Base-by-base conservation (phyloP, 2,888 invertebrate genomes). In the Ophion obscuratus region DNA sequence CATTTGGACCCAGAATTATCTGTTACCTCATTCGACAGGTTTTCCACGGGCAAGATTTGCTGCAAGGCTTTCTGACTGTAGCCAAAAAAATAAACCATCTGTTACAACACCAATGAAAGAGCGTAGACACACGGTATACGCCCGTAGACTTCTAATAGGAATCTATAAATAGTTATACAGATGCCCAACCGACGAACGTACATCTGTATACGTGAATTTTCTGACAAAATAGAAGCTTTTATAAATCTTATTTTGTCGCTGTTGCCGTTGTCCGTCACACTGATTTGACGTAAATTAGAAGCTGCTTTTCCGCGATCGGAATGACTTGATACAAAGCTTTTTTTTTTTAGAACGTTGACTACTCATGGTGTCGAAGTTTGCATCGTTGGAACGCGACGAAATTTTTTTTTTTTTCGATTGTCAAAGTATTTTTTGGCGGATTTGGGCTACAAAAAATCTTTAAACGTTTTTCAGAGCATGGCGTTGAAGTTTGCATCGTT, bases 111-210 rank as follows among this genome's bases (percentile, higher is more conserved):
- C 89, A 88, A 87, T 88, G 90, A 89, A 90, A 89, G 86, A 90
- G 87, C 81, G 81, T 88, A 88, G 90, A 91, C 88, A 89, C 87
- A 81, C 77, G 70, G 75, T 87, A 83, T 79, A 86, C 82, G 85
- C 84, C 84, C 83, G 62, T 53, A 89, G 90, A 92, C 92, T 93
- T 91, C 91, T 92, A 92, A 92, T 92, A 92, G 91, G 90, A 90
- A 89, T 88, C 93, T 93, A 94, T 92, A 91, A 93, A 93, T 93
- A 93, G 92, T 89, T 36, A 88, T 90, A 74, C 89, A 74, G 91
- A 92, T 93, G 91, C 90, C 90, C 91, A 81, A 78, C 86, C 74
- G 91, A 92, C 91, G 91, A 92, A 92, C 91, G 91, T 92, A 91
- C 91, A 90, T 64, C 90, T 89, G 90, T 90, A 92, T 91, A 92